Conservation (phyloP, 2,888 invertebrate genomes). For the Scaptomyza flava region DNA sequence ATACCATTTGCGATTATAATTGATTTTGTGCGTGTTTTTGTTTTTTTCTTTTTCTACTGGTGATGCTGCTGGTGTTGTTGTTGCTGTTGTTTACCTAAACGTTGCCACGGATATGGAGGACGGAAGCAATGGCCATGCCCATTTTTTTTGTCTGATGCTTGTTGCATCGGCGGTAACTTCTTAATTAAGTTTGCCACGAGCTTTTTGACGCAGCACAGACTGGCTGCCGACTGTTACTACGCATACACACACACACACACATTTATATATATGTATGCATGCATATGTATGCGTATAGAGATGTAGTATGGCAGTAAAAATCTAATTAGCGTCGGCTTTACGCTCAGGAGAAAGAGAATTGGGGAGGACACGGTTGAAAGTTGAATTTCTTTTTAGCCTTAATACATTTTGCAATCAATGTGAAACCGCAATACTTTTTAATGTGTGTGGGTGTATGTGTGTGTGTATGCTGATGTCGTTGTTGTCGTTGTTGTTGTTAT, state of each 20-base stretch:
- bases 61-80: neutral
- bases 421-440: conserved; percentile 49
- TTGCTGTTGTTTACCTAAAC: conserved; percentile 45
- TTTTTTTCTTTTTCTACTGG: neutral
- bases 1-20: conserved; percentile 51
- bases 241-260: conserved; percentile 12
- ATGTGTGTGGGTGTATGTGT: neutral
- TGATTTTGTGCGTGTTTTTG: conserved; percentile 38
- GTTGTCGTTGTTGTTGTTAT: conserved; percentile 23
- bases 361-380: conserved; percentile 5
- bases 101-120: conserved; percentile 29
- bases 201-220: conserved; percentile 36
- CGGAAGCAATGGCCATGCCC: conserved; percentile 21
- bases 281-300: neutral
- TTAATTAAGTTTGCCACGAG: conserved; percentile 69
- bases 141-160: conserved; percentile 40
- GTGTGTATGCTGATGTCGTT: neutral
- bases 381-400: conserved; percentile 46
- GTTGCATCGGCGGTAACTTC: conserved; percentile 59
- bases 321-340: conserved; percentile 62
- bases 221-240: conserved; percentile 11
- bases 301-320: conserved; percentile 43
- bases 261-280: conserved; percentile 8
- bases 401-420: conserved; percentile 60
- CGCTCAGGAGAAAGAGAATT: conserved; percentile 6